Percentiles rank a stretch among this genome's conserved stretches.
Evolutionary conservation across 1,140 invertebrate genomes (phyloP).

Genomic region (Steinernema khuongi): DNA sequence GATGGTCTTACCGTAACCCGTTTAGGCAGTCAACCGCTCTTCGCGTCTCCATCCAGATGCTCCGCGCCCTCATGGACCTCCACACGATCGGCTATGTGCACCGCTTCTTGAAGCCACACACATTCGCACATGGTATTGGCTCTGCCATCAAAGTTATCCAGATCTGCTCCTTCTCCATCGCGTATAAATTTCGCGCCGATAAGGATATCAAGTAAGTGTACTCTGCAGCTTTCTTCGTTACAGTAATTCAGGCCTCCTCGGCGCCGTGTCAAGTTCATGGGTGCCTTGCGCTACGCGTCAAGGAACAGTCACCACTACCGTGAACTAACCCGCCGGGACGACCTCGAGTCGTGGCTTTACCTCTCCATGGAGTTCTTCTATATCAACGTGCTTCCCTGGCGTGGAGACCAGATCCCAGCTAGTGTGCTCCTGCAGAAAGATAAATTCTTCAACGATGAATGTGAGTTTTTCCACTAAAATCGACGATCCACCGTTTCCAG

Average conservation of each 20-base stretch:
- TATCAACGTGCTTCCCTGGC: slow-evolving; percentile 18
- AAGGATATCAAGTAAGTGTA: slow-evolving; percentile 4
- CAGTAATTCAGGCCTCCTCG: slow-evolving; percentile 1
- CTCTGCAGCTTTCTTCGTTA: background rate
- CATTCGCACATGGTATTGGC: background rate
- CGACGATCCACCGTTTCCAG: background rate
- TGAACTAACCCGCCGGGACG: slow-evolving; percentile 18
- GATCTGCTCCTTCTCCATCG: slow-evolving; percentile 18
- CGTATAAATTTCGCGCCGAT: background rate
- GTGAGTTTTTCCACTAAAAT: slow-evolving; percentile 17
- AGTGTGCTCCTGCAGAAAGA: slow-evolving; percentile 31
- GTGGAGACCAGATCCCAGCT: slow-evolving; percentile 22
- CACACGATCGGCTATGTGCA: background rate
- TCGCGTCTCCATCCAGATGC: slow-evolving; percentile 9
- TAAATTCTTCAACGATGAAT: slow-evolving; percentile 26
- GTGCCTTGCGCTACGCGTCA: background rate
- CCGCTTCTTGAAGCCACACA: slow-evolving; percentile 10
- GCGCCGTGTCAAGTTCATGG: slow-evolving; percentile 15
- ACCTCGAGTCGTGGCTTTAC: slow-evolving; percentile 33
- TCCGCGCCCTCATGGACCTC: slow-evolving; percentile 1
- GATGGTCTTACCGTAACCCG: background rate
- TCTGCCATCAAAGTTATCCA: slow-evolving; percentile 17
- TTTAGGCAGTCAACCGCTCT: slow-evolving; percentile 1
- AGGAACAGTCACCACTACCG: background rate
- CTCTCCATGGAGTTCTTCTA: slow-evolving; percentile 26